These are phyloP conservation scores for Amazona ochrocephala DNA, from an alignment of 2,797 vertebrate species.

Conservation along the genomic window DNA sequence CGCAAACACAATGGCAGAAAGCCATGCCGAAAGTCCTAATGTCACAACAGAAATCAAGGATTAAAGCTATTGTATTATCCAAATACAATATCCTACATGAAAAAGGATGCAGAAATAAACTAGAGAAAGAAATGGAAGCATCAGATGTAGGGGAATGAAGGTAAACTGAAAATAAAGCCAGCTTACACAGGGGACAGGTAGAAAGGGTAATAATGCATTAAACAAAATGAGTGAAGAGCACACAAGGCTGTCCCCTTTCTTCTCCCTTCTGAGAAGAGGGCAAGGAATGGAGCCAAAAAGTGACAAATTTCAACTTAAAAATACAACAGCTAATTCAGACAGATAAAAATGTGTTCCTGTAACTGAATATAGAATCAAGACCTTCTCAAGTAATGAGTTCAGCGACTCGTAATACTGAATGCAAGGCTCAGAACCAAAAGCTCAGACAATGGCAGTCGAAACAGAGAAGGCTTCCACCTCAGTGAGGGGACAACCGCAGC, in stretches of 20 bases:
- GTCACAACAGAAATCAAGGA: neutral
- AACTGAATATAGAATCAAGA: neutral
- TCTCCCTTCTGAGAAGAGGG: neutral
- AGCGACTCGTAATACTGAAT: neutral
- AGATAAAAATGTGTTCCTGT: neutral
- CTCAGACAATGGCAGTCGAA: neutral
- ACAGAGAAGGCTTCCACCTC: neutral
- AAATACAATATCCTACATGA: neutral
- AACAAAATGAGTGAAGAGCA: neutral
- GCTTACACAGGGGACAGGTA: neutral
- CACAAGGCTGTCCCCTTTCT: neutral
- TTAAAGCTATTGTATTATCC: neutral
- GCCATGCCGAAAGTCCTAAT: neutral
- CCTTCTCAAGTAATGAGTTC: neutral
- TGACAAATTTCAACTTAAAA: neutral
- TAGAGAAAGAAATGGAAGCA: neutral
- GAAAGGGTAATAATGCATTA: neutral
- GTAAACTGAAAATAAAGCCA: neutral
- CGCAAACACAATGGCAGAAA: neutral
- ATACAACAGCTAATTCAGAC: neutral
- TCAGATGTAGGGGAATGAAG: neutral
- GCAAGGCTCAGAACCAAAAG: neutral
- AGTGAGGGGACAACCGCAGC: accelerated
- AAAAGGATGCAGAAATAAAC: neutral
- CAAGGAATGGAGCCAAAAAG: neutral